These are phyloP conservation scores for Micronycteris hirsuta DNA, from an alignment of 2,113 vertebrate species.

Conservation along the genomic window DNA sequence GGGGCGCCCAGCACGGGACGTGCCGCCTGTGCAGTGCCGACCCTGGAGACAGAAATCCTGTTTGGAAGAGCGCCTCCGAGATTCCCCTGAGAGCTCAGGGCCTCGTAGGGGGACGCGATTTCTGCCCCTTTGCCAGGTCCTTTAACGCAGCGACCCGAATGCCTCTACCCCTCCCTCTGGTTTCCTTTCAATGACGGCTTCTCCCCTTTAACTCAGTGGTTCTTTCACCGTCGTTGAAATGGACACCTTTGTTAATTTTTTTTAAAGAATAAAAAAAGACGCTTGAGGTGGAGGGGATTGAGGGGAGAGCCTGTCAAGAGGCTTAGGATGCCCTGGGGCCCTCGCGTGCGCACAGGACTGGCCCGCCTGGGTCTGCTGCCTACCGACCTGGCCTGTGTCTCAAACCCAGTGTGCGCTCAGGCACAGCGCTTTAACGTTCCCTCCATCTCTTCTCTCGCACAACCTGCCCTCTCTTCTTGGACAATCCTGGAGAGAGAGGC, in stretches of 20 bases:
- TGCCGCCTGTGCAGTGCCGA: neutral
- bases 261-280: neutral
- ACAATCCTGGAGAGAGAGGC: neutral
- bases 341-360: too few relatives aligned
- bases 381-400: neutral
- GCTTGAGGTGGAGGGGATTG: neutral
- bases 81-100: neutral
- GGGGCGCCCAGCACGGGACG: neutral
- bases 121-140: neutral
- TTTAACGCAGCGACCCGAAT: neutral
- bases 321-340: neutral
- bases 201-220: neutral
- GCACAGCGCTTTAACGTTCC: neutral
- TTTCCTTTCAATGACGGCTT: neutral
- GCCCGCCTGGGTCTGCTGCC: neutral
- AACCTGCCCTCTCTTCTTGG: neutral
- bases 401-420: neutral
- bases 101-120: neutral
- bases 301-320: neutral
- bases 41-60: neutral
- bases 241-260: slow-evolving; percentile 55
- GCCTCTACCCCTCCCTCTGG: neutral
- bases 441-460: neutral
- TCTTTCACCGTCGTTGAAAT: neutral
- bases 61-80: neutral